Base-by-base conservation (phyloP, 2,113 vertebrate species). In the Fregetta grallaria region DNA sequence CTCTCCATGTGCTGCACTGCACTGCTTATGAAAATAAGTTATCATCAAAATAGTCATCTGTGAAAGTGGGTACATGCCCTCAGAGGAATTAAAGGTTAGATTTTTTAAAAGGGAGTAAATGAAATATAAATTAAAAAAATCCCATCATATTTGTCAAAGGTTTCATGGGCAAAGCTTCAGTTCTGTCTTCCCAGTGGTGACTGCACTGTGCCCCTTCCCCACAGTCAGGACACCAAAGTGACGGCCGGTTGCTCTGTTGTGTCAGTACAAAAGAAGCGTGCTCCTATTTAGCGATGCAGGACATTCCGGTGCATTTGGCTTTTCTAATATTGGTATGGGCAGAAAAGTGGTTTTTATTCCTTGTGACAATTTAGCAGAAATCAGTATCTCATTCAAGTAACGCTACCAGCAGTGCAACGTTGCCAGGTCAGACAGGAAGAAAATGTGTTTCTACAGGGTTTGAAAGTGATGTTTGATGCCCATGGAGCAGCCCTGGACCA, bases 371-470 rank as follows among this genome's bases (percentile, higher is more conserved):
- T 72, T 36, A 67, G 23, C 38, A 91, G 83, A 23, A 92, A 71
- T 74, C 40, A 26, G 0, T 29, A 47, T 36, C 26, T 65, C 18
- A 38, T 61, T 92, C 65, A 38, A 66, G 68, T 45, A 47, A 32
- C 0, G 0, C 0, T 7, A 74, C 21, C 23, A 72, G 25, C 18
- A 58, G 16, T 29, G 15, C 15, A 34, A 27, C 11, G 5, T 42
- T 30, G 23, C 36, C 9, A n/a, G 10, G 26, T 50, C 14, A 61
- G 25, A 9, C 15, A 61, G 36, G 50, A 82, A 45, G 22, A 30
- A 67, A 85, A 78, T 30, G 5, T 44, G 5, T 45, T 63, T 52
- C 79, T 83, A 34, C 15, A 52, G 55, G 22, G 8, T 38, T 52
- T 58, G 23, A 78, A 67, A 70, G 34, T 66, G 9, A 21, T 36